Conservation (phyloP, 2,797 vertebrate genomes). For the Sebastes kiyomatsui region DNA sequence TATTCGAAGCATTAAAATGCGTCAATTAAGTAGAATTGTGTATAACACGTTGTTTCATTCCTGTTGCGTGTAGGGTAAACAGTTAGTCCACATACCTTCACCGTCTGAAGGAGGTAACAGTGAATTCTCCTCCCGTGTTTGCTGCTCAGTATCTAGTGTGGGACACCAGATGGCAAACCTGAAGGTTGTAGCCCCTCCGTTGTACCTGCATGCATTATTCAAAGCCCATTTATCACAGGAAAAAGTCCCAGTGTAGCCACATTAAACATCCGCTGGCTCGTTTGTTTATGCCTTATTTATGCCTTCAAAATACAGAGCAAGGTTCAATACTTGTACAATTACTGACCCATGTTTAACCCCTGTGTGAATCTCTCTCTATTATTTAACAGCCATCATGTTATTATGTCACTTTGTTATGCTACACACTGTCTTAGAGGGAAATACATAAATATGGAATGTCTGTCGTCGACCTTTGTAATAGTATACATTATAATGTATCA, state of each 20-base stretch:
- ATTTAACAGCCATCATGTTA: constrained; percentile 48
- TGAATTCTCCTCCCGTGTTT: constrained; percentile 26
- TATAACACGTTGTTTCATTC: constrained; percentile 1
- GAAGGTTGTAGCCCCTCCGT: constrained; percentile 67
- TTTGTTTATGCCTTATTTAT: constrained; percentile 73
- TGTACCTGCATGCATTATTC: constrained; percentile 74
- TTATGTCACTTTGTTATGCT: constrained; percentile 45
- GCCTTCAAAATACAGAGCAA: constrained; percentile 50
- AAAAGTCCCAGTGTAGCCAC: constrained; percentile 57
- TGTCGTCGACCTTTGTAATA: background rate
- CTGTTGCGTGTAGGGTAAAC: constrained; percentile 1
- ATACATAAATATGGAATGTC: constrained; percentile 10
- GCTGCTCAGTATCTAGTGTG: constrained; percentile 21
- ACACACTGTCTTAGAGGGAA: constrained; percentile 22
- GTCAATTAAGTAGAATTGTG: background rate
- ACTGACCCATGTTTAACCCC: constrained; percentile 67
- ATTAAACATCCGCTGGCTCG: constrained; percentile 58
- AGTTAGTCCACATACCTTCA: constrained; percentile 11
- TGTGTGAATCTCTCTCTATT: constrained; percentile 41
- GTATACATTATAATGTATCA: background rate
- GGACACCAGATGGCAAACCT: constrained; percentile 70
- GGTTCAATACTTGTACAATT: constrained; percentile 58
- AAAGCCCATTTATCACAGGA: constrained; percentile 72
- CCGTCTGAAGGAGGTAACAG: constrained; percentile 21
- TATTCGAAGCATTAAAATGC: background rate